Evolutionary conservation across 2,797 vertebrate species (phyloP).

Genomic region (Rhinoraja longicauda): DNA sequence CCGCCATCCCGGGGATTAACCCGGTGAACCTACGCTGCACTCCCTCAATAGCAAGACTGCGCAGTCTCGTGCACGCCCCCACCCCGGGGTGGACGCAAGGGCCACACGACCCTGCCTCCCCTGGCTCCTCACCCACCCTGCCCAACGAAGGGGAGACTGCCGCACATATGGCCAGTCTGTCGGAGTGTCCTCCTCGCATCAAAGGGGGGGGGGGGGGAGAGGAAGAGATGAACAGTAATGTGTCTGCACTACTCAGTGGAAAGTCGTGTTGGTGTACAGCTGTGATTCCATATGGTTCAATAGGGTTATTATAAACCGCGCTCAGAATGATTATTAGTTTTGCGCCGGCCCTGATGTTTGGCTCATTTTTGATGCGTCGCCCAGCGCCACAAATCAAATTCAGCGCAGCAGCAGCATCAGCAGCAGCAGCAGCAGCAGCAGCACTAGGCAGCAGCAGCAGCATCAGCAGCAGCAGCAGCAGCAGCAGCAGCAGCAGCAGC

Average conservation of each 20-base stretch:
- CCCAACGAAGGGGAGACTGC: background rate
- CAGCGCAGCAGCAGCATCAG: too few species aligned
- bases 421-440: background rate
- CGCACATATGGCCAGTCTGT: background rate
- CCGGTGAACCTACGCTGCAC: too few species aligned
- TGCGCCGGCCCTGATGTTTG: conserved; percentile 24
- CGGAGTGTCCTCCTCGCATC: background rate
- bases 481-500: background rate
- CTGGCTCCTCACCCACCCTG: too few species aligned
- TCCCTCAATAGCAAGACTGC: too few species aligned
- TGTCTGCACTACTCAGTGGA: background rate
- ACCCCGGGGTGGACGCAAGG: background rate
- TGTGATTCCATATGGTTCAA: conserved; percentile 38
- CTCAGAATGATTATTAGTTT: conserved; percentile 36
- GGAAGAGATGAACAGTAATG: background rate
- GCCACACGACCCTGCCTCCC: too few species aligned
- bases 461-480: background rate
- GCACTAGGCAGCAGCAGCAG: background rate
- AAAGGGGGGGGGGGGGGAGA: background rate
- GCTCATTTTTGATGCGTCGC: conserved; percentile 28
- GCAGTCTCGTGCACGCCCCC: background rate
- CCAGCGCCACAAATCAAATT: background rate
- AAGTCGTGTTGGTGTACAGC: conserved; percentile 33
- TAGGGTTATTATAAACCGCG: conserved; percentile 31
- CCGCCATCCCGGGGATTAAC: too few species aligned